phyloP scores from a whole-genome alignment of 2,888 invertebrate genomes.

The Himalopsyche anomala region DNA sequence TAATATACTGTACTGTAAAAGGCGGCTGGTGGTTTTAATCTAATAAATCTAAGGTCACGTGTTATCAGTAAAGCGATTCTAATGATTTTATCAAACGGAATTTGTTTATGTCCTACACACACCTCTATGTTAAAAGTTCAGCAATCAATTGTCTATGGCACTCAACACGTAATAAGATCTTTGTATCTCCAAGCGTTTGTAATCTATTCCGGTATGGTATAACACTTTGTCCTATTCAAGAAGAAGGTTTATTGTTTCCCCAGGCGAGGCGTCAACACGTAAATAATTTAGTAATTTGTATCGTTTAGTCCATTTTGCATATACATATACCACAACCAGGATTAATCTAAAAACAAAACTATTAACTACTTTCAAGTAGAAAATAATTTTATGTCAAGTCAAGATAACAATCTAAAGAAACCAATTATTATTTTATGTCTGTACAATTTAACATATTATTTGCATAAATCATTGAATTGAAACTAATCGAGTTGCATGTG shows the following conservation, averaged over 20 bases:
- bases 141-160: conserved; percentile 40
- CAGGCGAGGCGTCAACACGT: conserved; percentile 37
- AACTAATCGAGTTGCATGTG: no score
- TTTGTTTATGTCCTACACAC: conserved; percentile 28
- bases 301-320: conserved; percentile 41
- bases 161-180: conserved; percentile 45
- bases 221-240: conserved; percentile 33
- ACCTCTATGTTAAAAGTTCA: conserved; percentile 29
- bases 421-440: no score
- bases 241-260: conserved; percentile 46
- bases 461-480: no score
- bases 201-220: conserved; percentile 24
- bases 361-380: conserved; percentile 23
- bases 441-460: no score
- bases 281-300: conserved; percentile 43
- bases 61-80: conserved; percentile 38
- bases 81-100: conserved; percentile 41
- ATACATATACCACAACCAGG: neutral
- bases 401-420: no score
- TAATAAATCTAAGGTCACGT: conserved; percentile 38
- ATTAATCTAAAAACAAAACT: neutral
- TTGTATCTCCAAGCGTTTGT: conserved; percentile 6
- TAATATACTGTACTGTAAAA: neutral
- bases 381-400: neutral
- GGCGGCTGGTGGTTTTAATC: conserved; percentile 15